Conservation (phyloP, 1,140 invertebrate species). For the Drosophila ambigua region DNA sequence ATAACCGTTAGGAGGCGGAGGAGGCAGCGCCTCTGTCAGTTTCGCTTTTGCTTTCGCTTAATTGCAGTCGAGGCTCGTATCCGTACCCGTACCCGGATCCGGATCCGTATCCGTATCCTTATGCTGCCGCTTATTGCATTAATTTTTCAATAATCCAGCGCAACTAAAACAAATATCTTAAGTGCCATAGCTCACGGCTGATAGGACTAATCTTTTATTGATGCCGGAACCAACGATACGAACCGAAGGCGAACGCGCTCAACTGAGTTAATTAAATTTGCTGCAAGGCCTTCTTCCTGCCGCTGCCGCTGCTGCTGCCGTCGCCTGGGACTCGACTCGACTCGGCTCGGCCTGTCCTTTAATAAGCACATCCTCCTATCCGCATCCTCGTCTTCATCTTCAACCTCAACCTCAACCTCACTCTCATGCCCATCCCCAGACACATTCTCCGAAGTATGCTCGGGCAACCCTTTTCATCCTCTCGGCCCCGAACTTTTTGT, state of each 20-base stretch:
- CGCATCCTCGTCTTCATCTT: slow-evolving; percentile 9
- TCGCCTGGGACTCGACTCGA: slow-evolving; percentile 15
- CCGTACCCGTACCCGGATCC: background rate
- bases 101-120: background rate
- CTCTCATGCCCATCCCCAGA: slow-evolving; percentile 6
- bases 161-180: slow-evolving; percentile 71
- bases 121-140: slow-evolving; percentile 66
- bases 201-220: slow-evolving; percentile 80
- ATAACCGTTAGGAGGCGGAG: background rate
- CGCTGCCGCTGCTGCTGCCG: too few relatives aligned
- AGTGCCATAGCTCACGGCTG: slow-evolving; percentile 65
- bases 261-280: slow-evolving; percentile 82
- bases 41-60: slow-evolving; percentile 65
- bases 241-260: slow-evolving; percentile 48
- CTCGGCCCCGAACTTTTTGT: slow-evolving; percentile 43
- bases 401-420: background rate
- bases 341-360: slow-evolving; percentile 19
- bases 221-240: slow-evolving; percentile 46
- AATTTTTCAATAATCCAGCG: slow-evolving; percentile 76
- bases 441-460: slow-evolving; percentile 14
- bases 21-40: slow-evolving; percentile 45
- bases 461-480: slow-evolving; percentile 68
- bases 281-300: slow-evolving; percentile 23
- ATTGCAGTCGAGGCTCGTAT: slow-evolving; percentile 44
- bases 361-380: slow-evolving; percentile 47